Percentiles rank a stretch among this genome's conserved stretches.
phyloP scores from a whole-genome alignment of 2,113 vertebrate genomes.

The Dasyprocta punctata region DNA sequence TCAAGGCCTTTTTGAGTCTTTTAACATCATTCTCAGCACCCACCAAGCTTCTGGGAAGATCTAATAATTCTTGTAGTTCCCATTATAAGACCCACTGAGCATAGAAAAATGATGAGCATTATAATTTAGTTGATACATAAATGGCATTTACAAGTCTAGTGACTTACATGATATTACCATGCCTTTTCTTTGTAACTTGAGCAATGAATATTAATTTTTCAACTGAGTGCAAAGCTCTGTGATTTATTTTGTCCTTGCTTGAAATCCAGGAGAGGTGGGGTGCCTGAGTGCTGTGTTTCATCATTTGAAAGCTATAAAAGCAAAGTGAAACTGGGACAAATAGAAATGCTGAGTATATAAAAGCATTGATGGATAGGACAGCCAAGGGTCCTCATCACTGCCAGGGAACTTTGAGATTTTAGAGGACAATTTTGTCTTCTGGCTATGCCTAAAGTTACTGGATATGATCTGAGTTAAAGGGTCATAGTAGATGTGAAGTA shows the following conservation, averaged over 20 bases:
- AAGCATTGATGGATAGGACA: conserved; percentile 28
- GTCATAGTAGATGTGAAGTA: conserved; percentile 63
- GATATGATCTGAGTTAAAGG: conserved; percentile 75
- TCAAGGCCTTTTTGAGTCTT: conserved; percentile 19
- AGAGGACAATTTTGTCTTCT: conserved; percentile 70
- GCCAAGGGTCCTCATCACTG: neutral
- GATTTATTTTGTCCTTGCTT: conserved; percentile 55
- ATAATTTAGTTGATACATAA: conserved; percentile 59
- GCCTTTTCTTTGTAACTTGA: conserved; percentile 21
- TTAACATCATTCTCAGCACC: conserved; percentile 12
- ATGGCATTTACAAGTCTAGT: conserved; percentile 31
- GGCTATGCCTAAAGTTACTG: conserved; percentile 72
- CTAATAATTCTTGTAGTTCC: conserved; percentile 8
- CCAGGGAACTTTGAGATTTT: conserved; percentile 46
- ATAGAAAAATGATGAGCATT: conserved; percentile 40
- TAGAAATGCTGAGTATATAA: conserved; percentile 63
- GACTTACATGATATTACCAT: conserved; percentile 26
- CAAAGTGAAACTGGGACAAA: conserved; percentile 69
- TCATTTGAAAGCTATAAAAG: conserved; percentile 66
- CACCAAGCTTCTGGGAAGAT: neutral
- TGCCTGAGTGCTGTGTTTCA: conserved; percentile 36
- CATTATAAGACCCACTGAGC: neutral
- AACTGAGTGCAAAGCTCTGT: neutral
- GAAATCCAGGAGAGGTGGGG: neutral
- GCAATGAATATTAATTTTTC: conserved; percentile 67